Base-by-base conservation (phyloP, 2,888 invertebrate genomes). In the Drosophila trichaetosa region DNA sequence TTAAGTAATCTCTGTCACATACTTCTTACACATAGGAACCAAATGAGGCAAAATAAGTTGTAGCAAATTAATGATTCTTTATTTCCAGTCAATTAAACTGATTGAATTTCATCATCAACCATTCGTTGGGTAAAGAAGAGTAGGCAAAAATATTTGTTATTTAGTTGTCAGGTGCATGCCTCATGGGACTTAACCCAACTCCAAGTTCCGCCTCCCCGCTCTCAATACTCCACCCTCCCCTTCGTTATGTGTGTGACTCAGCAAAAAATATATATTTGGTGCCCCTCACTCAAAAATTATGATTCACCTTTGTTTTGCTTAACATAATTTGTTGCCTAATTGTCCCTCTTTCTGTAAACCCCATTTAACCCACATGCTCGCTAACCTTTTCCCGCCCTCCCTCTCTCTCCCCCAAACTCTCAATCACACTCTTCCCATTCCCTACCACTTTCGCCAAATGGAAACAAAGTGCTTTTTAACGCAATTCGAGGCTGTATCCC, bases 251-350 rank as follows among this genome's bases (percentile, higher is more conserved):
- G 53, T 21, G 67, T 76, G 76, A 76, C 42, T 76, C 76, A 76
- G 76, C 72, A 60, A 76, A 48, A 76, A 40, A 7, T 60, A 63
- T 52, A 33, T 59, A 57, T 51, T 24, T 33, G 10, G 18, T 33
- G 60, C 57, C 59, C 40, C 57, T 49, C 42, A 56, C 11, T 6
- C 4, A 54, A 18, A 46, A 42, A 18, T 53, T 61, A 52, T 76
- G 73, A 76, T 77, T 76, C 77, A 67, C 66, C 52, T 64, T 65
- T 33, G n/a, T 59, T 66, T 69, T 76, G 65, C 42, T 69, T 73
- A 75, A 67, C 82, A 87, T 82, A 84, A 84, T 83, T 84, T 73
- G 40, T 70, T 63, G 71, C 38, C 75, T 87, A 83, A 83, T 83
- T 84, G 87, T 61, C 7, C 58, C 62, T 18, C 67, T 27, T 64